Evolutionary conservation across 1,140 invertebrate genomes (phyloP).

Genomic region (Drosophila repleta): DNA sequence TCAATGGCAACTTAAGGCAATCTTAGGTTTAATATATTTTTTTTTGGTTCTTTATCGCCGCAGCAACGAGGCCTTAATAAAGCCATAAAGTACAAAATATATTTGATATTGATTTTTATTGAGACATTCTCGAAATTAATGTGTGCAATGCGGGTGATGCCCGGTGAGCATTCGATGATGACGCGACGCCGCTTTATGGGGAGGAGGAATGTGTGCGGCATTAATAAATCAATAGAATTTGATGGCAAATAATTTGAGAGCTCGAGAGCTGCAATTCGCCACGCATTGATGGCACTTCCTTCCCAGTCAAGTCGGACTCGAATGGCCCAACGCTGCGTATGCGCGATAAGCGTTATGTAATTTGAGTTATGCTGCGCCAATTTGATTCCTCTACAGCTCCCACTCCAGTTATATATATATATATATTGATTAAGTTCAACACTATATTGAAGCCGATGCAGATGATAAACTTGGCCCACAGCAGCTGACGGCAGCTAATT

Average conservation of each 20-base stretch:
- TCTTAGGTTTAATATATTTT: constrained; percentile 4
- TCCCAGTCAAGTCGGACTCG: not conserved
- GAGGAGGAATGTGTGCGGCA: no score
- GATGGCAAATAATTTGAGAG: constrained; percentile 72
- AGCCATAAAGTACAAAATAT: constrained; percentile 55
- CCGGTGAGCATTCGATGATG: constrained; percentile 15
- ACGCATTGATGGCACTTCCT: constrained; percentile 12
- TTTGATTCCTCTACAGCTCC: constrained; percentile 9
- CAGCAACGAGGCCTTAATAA: constrained; percentile 39
- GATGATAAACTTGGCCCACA: no score
- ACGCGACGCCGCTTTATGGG: constrained; percentile 28
- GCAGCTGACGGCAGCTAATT: constrained; percentile 7
- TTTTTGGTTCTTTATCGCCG: not conserved
- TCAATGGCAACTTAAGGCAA: constrained; percentile 4
- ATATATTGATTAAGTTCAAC: constrained; percentile 16
- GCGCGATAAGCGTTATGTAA: constrained; percentile 29
- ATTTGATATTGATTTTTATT: constrained; percentile 76
- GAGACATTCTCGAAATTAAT: constrained; percentile 74
- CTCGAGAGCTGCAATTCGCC: constrained; percentile 41
- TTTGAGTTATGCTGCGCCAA: constrained; percentile 1
- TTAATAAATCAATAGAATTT: constrained; percentile 76
- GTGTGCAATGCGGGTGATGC: constrained; percentile 35
- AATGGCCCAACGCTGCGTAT: constrained; percentile 25
- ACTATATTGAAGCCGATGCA: constrained; percentile 1
- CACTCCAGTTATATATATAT: no score